A percentile compares a stretch with the other conserved stretches of the same genome.
phyloP scores from a whole-genome alignment of 2,797 vertebrate species.

The Sebastes taczanowskii region DNA sequence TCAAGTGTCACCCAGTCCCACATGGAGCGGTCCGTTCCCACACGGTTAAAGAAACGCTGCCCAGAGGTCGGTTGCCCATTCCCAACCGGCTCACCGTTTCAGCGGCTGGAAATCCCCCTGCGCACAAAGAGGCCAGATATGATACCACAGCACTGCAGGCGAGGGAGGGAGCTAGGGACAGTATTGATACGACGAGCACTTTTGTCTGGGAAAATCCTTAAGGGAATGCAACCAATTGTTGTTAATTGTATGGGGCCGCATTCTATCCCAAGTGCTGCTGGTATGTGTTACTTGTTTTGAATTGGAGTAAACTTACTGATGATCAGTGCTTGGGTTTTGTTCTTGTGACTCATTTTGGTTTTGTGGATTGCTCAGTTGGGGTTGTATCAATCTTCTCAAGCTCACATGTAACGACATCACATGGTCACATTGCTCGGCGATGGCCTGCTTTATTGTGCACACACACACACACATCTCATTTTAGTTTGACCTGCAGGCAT shows the following conservation, averaged over 20 bases:
- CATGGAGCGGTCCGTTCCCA: conserved; percentile 72
- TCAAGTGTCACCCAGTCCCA: conserved; percentile 54
- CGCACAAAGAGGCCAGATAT: conserved; percentile 86
- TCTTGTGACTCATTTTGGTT: conserved; percentile 36
- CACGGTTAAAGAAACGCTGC: conserved; percentile 79
- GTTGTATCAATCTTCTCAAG: conserved; percentile 20
- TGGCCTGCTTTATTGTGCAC: conserved; percentile 4
- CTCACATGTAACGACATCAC: neutral
- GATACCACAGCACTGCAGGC: conserved; percentile 85
- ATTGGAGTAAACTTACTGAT: conserved; percentile 60
- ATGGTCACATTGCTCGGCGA: conserved; percentile 16
- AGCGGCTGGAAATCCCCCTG: conserved; percentile 84
- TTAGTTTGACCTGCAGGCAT: conserved; percentile 26
- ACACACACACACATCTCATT: conserved; percentile 11
- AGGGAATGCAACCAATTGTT: conserved; percentile 82
- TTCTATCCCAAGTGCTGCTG: conserved; percentile 67
- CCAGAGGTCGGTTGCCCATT: conserved; percentile 80
- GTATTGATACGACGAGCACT: conserved; percentile 80
- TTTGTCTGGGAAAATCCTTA: conserved; percentile 83
- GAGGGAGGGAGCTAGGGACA: conserved; percentile 80
- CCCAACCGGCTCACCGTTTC: conserved; percentile 85
- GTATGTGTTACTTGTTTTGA: conserved; percentile 76
- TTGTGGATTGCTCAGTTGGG: conserved; percentile 16
- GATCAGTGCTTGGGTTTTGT: conserved; percentile 50
- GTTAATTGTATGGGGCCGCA: conserved; percentile 73